phyloP scores from a whole-genome alignment of 2,113 vertebrate genomes.

The Cottus gobio region DNA sequence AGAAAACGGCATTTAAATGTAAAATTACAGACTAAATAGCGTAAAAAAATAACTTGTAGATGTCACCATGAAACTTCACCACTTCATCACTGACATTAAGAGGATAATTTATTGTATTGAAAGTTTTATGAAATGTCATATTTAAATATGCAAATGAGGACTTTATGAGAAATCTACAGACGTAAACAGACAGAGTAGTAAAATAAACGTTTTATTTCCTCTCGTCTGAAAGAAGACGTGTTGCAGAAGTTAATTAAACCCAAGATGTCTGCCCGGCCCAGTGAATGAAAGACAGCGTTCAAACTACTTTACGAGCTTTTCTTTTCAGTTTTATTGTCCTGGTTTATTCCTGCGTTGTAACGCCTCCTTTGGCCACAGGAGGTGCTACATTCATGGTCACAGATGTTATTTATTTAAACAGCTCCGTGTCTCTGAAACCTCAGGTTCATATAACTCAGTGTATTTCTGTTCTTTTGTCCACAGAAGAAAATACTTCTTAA shows the following conservation, averaged over 20 bases:
- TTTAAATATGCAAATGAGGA: not conserved
- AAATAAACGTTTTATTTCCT: not conserved
- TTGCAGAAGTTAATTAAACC: no score
- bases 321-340: not conserved
- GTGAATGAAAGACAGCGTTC: no score
- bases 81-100: not conserved
- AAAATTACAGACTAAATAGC: no score
- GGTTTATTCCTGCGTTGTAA: not conserved
- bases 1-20: no score
- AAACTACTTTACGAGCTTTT: no score
- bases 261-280: no score
- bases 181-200: not conserved
- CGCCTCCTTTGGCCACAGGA: not conserved
- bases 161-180: not conserved
- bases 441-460: not conserved
- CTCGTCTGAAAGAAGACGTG: no score
- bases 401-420: not conserved
- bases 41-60: no score
- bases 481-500: constrained; percentile 21
- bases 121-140: not conserved
- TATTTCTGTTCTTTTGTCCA: not conserved
- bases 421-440: no score
- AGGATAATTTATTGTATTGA: rapidly evolving
- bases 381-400: not conserved
- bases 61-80: not conserved